phyloP scores from a whole-genome alignment of 2,888 invertebrate species.

The Acanthosoma haemorrhoidale region DNA sequence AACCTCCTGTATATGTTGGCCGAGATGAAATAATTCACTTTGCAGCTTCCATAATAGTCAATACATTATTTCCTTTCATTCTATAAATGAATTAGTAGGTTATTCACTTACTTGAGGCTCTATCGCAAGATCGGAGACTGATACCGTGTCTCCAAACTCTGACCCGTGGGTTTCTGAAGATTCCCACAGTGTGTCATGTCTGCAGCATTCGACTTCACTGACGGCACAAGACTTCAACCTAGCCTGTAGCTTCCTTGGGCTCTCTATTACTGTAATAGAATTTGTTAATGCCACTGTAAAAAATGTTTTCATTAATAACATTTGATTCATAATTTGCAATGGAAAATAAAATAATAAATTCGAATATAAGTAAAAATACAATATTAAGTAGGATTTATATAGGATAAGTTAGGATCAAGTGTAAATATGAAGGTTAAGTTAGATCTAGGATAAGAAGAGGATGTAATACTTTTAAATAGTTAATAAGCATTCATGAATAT shows the following conservation, averaged over 20 bases:
- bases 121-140: slow-evolving; percentile 48
- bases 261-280: slow-evolving; percentile 49
- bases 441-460: too few relatives aligned
- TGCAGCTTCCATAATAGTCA: too few relatives aligned
- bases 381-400: too few relatives aligned
- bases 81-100: too few relatives aligned
- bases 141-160: slow-evolving; percentile 59
- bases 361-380: background rate
- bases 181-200: slow-evolving; percentile 51
- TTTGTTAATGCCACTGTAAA: background rate
- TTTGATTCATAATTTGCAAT: background rate
- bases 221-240: slow-evolving; percentile 24
- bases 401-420: too few relatives aligned
- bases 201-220: slow-evolving; percentile 22
- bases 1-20: too few relatives aligned
- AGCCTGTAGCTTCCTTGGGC: slow-evolving; percentile 45
- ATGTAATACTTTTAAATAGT: too few relatives aligned
- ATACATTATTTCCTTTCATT: too few relatives aligned
- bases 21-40: too few relatives aligned
- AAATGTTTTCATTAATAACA: background rate
- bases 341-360: too few relatives aligned
- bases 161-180: slow-evolving; percentile 49
- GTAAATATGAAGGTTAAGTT: too few relatives aligned
- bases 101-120: slow-evolving; percentile 32
- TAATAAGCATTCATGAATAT: too few relatives aligned